Evolutionary conservation across 2,113 vertebrate species (phyloP), one percentile per base, ranked within the genome.

Genomic region (Corydoras sp.): DNA sequence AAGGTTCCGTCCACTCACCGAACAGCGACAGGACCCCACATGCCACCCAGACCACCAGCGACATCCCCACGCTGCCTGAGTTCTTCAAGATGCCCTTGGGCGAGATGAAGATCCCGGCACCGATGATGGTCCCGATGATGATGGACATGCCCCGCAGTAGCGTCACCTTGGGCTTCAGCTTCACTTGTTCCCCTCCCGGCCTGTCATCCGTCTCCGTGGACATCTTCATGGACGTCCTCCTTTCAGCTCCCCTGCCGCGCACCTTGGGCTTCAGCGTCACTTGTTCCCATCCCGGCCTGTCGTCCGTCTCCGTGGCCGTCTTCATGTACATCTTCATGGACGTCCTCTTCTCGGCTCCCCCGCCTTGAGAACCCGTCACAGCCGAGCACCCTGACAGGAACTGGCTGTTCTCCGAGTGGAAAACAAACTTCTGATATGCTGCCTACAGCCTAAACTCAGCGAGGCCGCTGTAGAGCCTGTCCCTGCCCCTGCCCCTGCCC

Each of bases 71-170:
- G 0, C 92, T 97, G 76, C 97, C 96, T 0, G 95, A 93, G 81
- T 96, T 86, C 78, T 91, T 82, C 62, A 99, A 90, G 81, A 99
- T 95, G 53, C 94, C 95, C 86, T 94, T 97, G 1, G 97, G 97
- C 30, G 97, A 94, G 83, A 99, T 97, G 89, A 99, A 99, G 86
- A 99, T 97, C 51, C 97, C 97, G 0, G 94, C 94, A 73, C 97
- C 97, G 24, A 99, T 95, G 85, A 98, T 95, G 72, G 92, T 98
- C 43, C 97, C 97, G 5, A 92, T 90, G 79, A 99, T 98, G 82
- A 99, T 94, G 72, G 95, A 93, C 77, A 96, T 88, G 0, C 97
- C 97, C 61, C 93, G 87, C 63, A 98, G 84, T 56, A 99, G 83
- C 0, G 94, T 98, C 71, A 99, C 91, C 77, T 99, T 97, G 88